These are phyloP conservation scores for Saguinus midas DNA, from an alignment of 2,113 vertebrate species.

Conservation along the genomic window DNA sequence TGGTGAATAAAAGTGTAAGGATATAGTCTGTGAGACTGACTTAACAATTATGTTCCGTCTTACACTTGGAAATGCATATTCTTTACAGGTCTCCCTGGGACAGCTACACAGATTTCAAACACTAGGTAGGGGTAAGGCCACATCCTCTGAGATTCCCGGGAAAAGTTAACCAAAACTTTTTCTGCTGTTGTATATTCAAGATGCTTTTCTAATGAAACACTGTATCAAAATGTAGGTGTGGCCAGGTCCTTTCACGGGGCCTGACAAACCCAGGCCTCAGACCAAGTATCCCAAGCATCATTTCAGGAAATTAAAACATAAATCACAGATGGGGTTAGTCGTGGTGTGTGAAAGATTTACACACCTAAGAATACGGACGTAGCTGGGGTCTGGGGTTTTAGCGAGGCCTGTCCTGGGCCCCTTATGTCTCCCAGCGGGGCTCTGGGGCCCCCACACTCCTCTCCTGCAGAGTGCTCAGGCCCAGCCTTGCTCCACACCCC, in stretches of 20 bases:
- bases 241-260: not conserved
- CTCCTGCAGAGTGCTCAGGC: not conserved
- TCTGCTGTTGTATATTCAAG: not conserved
- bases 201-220: not conserved
- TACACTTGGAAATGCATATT: not conserved
- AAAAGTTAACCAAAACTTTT: not conserved
- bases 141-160: not conserved
- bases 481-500: not conserved
- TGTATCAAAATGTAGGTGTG: not conserved
- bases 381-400: not conserved
- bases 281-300: not conserved
- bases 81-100: not conserved
- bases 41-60: not conserved
- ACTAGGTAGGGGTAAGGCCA: not conserved
- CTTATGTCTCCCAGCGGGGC: rapidly evolving
- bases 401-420: not conserved
- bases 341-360: not conserved
- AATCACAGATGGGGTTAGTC: not conserved
- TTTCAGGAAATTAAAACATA: not conserved
- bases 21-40: not conserved
- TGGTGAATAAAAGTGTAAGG: not conserved
- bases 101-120: not conserved
- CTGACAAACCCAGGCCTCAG: not conserved
- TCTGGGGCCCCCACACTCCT: no score
- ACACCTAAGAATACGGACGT: not conserved